Evolutionary conservation across 2,888 invertebrate genomes (phyloP), one percentile per base, ranked within the genome.

Genomic region (Sussaba pulchella): DNA sequence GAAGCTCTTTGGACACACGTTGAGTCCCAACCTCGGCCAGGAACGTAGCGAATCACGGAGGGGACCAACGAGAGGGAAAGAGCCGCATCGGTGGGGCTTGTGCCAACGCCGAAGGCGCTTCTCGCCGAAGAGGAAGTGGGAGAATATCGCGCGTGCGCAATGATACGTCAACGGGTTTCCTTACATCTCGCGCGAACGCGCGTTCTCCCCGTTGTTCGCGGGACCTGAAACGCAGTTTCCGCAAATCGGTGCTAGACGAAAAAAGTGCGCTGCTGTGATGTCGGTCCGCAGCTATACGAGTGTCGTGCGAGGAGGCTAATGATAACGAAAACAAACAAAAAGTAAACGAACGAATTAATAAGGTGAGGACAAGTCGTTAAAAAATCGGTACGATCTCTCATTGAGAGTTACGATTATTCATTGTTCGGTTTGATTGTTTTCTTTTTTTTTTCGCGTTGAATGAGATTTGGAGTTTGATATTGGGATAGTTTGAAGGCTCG

Each of bases 211-310:
- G 83, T 83, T 82, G 82, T 83, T 84, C 79, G 78, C 85, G 85
- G 87, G 87, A 88, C 85, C 87, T 89, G 88, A 88, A 89, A 89
- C 91, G 91, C 91, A 91, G 91, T 91, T 91, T 91, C 90, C 91
- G 91, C 89, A 88, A 90, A 89, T 89, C 90, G 88, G 86, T 89
- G 88, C 86, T 86, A 83, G 86, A 86, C 82, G 88, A 88, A 89
- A 90, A 88, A 89, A 89, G 86, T 81, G 87, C 83, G 81, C 64
- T 76, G 81, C 64, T 76, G 82, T 76, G 78, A 76, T 75, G 78
- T 67, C 43, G 77, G 71, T 69, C 67, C 77, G 73, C 52, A 67
- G 47, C 54, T 52, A 59, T 67, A 52, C 66, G 47, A 75, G 73
- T 76, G 69, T 69, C 73, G 74, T 61, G 66, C 70, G 57, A 54